Percentiles rank a stretch among this genome's conserved stretches.
Evolutionary conservation across 1,140 invertebrate species (phyloP).

Genomic region (Spodoptera frugiperda): DNA sequence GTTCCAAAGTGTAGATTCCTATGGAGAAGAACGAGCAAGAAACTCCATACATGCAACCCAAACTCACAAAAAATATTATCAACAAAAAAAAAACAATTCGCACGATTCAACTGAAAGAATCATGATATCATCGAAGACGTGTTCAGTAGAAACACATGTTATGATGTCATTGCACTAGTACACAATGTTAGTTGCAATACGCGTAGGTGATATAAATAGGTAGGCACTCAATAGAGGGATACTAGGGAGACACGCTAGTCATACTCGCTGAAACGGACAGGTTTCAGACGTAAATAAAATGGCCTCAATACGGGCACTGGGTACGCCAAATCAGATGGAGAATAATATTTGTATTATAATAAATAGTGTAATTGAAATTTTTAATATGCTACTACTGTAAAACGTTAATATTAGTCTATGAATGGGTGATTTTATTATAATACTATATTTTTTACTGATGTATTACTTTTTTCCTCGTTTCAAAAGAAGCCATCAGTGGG

Average conservation of each 20-base stretch:
- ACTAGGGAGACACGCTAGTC: slow-evolving; percentile 7
- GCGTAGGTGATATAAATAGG: slow-evolving; percentile 19
- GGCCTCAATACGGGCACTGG: neutral
- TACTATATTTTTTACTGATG: too few relatives aligned
- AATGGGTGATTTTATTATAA: too few relatives aligned
- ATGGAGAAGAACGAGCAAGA: too few relatives aligned
- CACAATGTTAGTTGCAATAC: slow-evolving; percentile 13
- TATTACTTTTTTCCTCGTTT: too few relatives aligned
- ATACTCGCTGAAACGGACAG: slow-evolving; percentile 15
- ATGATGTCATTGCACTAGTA: slow-evolving; percentile 33
- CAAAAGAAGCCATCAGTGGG: too few relatives aligned
- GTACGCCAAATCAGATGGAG: neutral
- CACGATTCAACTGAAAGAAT: neutral
- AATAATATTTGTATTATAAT: neutral
- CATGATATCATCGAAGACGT: slow-evolving; percentile 12
- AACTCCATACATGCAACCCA: too few relatives aligned
- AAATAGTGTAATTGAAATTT: neutral
- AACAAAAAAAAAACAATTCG: neutral
- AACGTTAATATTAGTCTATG: too few relatives aligned
- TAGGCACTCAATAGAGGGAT: slow-evolving; percentile 2
- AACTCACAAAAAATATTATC: neutral
- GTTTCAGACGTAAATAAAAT: slow-evolving; percentile 21
- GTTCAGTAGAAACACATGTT: slow-evolving; percentile 10
- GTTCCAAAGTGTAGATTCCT: too few relatives aligned
- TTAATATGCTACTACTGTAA: too few relatives aligned